Percentiles rank a stretch among this genome's conserved stretches.
These are phyloP conservation scores for Wasmannia auropunctata DNA, from an alignment of 1,140 invertebrate genomes.

Conservation along the genomic window DNA sequence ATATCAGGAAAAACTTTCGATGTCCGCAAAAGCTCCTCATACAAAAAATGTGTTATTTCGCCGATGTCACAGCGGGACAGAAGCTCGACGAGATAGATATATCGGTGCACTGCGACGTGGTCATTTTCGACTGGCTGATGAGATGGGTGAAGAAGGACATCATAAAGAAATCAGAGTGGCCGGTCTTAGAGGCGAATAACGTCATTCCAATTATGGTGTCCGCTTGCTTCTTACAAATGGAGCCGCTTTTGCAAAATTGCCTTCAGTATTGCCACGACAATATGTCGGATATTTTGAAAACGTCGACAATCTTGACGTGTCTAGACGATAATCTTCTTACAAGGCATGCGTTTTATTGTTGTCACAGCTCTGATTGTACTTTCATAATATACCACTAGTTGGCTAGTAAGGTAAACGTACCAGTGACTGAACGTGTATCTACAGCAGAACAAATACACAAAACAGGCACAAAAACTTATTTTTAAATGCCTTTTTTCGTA, in stretches of 20 bases:
- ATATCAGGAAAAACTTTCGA: slow-evolving; percentile 94
- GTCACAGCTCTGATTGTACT: not conserved
- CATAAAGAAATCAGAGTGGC: slow-evolving; percentile 88
- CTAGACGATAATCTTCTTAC: slow-evolving; percentile 92
- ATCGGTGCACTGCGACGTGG: slow-evolving; percentile 97
- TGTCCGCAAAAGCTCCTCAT: slow-evolving; percentile 94
- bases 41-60: slow-evolving; percentile 97
- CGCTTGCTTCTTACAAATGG: slow-evolving; percentile 97
- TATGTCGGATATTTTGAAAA: slow-evolving; percentile 92
- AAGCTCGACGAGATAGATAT: slow-evolving; percentile 97
- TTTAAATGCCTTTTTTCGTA: too few species aligned
- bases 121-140: slow-evolving; percentile 98
- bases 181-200: slow-evolving; percentile 92
- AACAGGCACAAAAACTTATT: too few species aligned
- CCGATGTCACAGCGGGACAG: slow-evolving; percentile 94
- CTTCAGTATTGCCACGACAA: slow-evolving; percentile 92
- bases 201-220: slow-evolving; percentile 97
- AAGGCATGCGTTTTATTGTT: slow-evolving; percentile 83
- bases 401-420: too few species aligned
- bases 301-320: slow-evolving; percentile 92
- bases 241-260: slow-evolving; percentile 92
- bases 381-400: not conserved
- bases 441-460: too few species aligned
- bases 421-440: too few species aligned
- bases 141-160: slow-evolving; percentile 94